phyloP scores from a whole-genome alignment of 2,113 vertebrate species.

The Apodemus sylvaticus region DNA sequence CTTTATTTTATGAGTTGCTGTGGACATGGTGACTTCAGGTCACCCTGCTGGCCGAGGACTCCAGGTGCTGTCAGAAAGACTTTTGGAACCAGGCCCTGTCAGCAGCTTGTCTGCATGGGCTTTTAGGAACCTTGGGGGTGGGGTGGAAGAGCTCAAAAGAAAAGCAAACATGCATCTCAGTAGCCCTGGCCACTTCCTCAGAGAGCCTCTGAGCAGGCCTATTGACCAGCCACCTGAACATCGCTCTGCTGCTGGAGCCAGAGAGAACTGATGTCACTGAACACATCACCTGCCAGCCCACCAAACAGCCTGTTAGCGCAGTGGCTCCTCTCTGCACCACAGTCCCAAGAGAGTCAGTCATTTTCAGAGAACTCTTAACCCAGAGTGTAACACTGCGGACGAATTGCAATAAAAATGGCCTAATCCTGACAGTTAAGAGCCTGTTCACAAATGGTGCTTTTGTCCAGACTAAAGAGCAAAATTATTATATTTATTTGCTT shows the following conservation, averaged over 20 bases:
- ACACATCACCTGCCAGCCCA: not conserved
- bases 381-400: not conserved
- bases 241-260: not conserved
- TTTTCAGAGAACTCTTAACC: not conserved
- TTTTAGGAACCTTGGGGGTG: not conserved
- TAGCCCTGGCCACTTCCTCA: not conserved
- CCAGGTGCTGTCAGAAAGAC: not conserved
- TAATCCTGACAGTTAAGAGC: not conserved
- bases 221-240: not conserved
- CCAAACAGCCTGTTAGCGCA: not conserved
- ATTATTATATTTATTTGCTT: too few species aligned
- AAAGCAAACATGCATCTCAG: fast-evolving
- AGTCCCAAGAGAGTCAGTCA: not conserved
- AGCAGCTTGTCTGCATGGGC: not conserved
- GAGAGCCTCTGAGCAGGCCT: not conserved
- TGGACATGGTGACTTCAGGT: not conserved
- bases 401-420: slow-evolving; percentile 1
- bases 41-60: not conserved
- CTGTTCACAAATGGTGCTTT: not conserved
- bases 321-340: not conserved
- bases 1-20: not conserved
- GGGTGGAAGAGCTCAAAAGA: not conserved
- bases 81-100: not conserved
- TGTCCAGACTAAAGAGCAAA: not conserved
- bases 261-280: too few species aligned